Percentiles rank a stretch among this genome's conserved stretches.
Conservation (phyloP, 2,888 invertebrate species). For the Balanococcus diminutus region DNA sequence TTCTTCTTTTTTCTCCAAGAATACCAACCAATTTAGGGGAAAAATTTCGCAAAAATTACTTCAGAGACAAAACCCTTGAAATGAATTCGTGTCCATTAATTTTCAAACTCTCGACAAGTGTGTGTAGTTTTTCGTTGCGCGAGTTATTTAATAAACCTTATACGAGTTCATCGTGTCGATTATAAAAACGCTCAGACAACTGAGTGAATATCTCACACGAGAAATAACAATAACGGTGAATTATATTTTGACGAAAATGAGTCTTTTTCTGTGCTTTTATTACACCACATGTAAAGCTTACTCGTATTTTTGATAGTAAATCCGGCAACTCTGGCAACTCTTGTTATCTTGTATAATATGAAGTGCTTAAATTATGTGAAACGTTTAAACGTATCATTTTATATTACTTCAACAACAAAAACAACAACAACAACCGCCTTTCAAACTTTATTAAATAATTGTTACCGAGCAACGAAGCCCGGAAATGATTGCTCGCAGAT, state of each 20-base stretch:
- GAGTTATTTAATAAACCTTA: not conserved
- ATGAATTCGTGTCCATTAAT: not conserved
- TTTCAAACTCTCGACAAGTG: not conserved
- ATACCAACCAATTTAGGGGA: not conserved
- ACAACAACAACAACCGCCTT: not conserved
- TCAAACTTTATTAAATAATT: conserved; percentile 1
- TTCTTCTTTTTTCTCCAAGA: not conserved
- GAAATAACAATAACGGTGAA: not conserved
- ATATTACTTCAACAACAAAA: not conserved
- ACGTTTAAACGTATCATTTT: not conserved
- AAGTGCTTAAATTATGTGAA: not conserved
- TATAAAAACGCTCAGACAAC: not conserved
- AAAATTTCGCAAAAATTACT: not conserved
- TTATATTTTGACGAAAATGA: not conserved
- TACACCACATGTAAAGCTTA: not conserved
- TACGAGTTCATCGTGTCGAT: not conserved
- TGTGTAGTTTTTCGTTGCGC: not conserved
- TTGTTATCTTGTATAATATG: not conserved
- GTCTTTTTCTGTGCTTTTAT: not conserved
- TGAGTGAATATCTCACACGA: not conserved
- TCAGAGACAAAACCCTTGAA: not conserved
- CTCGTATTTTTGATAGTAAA: not conserved
- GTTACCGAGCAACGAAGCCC: not conserved
- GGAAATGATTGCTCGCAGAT: not conserved
- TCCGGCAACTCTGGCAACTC: not conserved